These are phyloP conservation scores for Lasioglossum albipes DNA, from an alignment of 1,140 invertebrate genomes.

Conservation along the genomic window DNA sequence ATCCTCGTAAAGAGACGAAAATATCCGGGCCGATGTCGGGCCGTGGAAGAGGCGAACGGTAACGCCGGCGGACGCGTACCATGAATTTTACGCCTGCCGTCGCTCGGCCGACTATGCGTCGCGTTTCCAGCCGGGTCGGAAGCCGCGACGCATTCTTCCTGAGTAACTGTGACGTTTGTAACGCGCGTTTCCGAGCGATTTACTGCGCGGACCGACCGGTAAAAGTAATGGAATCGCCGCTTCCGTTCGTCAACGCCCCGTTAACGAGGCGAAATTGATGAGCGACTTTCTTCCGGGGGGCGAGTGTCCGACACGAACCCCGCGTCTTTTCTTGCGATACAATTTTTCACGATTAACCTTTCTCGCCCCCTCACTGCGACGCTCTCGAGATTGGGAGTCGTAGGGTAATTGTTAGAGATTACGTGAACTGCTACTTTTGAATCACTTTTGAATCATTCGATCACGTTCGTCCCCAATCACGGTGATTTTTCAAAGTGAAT, in stretches of 20 bases:
- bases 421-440: too few species aligned
- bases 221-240: background rate
- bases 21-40: slow-evolving; percentile 58
- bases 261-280: slow-evolving; percentile 1
- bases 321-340: too few species aligned
- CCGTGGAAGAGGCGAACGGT: slow-evolving; percentile 41
- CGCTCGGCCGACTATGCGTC: slow-evolving; percentile 31
- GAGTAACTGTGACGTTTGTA: background rate
- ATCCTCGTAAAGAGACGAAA: slow-evolving; percentile 72
- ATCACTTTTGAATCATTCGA: too few species aligned
- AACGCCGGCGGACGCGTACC: slow-evolving; percentile 31
- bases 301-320: background rate
- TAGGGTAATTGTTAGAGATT: too few species aligned
- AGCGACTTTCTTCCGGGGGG: background rate
- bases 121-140: background rate
- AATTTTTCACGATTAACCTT: too few species aligned
- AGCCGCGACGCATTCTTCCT: slow-evolving; percentile 1
- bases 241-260: slow-evolving; percentile 10
- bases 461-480: too few species aligned
- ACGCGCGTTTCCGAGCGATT: slow-evolving; percentile 9
- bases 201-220: background rate
- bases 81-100: slow-evolving; percentile 59
- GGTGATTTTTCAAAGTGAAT: too few species aligned
- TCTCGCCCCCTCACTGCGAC: too few species aligned
- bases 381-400: too few species aligned